Evolutionary conservation across 2,797 vertebrate genomes (phyloP), one percentile per base, ranked within the genome.

Genomic region (Cynopterus sphinx): DNA sequence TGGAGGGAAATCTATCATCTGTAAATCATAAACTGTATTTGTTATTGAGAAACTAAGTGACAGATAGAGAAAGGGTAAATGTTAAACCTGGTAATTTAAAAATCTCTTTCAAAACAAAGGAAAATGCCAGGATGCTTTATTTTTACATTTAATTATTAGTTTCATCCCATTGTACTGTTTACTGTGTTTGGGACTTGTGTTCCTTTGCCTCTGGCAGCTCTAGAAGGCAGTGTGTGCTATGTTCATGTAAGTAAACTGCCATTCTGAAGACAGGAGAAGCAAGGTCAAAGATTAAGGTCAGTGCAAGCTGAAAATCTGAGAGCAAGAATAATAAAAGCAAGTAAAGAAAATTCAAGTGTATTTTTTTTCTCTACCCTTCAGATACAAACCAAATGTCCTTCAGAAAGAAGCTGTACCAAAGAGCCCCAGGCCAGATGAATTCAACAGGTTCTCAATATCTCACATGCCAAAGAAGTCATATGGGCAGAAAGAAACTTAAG

Each of bases 61-160:
- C 85, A 93, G 83, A 68, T 5, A 88, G 63, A 86, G 88, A 36
- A 86, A 95, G 92, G 77, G 15, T 77, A 88, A 65, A 74, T 41
- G 31, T 28, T 86, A 70, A 96, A 95, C 90, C 92, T 65, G 10
- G 51, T 96, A 96, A 98, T 97, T 97, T 91, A 92, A 96, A 97
- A 97, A 91, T 89, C 92, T 95, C 94, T 84, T 90, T 94, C 36
- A 41, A 95, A 97, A 97, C 96, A 97, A 97, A 96, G 68, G 65
- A 77, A 86, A 88, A 95, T 92, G 90, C 86, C 82, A 97, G 59
- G 57, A 81, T 83, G 87, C 71, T 96, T 96, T 97, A 96, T 97
- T 98, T 97, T 96, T 97, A 94, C 95, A 96, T 86, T 96, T 97
- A 97, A 97, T 98, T 96, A 97, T 67, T 53, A 87, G 95, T 83